These are phyloP conservation scores for Heterodera carotae DNA, from an alignment of 1,140 invertebrate species.

Conservation along the genomic window DNA sequence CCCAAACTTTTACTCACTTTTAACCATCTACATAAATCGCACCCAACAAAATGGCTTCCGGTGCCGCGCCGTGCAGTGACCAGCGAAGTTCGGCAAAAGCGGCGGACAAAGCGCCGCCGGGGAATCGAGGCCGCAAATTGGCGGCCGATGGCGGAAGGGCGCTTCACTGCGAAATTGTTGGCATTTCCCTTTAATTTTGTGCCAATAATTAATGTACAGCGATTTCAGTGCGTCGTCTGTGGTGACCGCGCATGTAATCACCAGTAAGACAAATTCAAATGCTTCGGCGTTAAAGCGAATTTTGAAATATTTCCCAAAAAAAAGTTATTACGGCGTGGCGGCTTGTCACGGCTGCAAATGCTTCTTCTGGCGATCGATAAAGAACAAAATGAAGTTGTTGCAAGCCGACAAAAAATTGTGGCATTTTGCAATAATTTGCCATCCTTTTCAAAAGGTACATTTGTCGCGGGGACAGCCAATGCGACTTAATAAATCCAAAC, in stretches of 20 bases:
- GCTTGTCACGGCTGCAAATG: slow-evolving; percentile 90
- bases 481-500: slow-evolving; percentile 69
- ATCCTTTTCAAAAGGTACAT: slow-evolving; percentile 34
- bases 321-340: slow-evolving; percentile 79
- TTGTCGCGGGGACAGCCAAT: slow-evolving; percentile 36
- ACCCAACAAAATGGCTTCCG: slow-evolving; percentile 31
- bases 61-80: slow-evolving; percentile 33
- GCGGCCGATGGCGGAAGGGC: neutral
- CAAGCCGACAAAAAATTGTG: neutral
- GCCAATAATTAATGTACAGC: neutral
- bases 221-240: slow-evolving; percentile 58
- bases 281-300: neutral
- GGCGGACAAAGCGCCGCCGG: slow-evolving; percentile 24
- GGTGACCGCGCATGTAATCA: slow-evolving; percentile 60
- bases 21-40: neutral
- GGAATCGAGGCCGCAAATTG: slow-evolving; percentile 12
- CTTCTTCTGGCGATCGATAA: slow-evolving; percentile 82
- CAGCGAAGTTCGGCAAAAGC: slow-evolving; percentile 26
- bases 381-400: slow-evolving; percentile 40
- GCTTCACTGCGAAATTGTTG: slow-evolving; percentile 26
- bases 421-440: neutral
- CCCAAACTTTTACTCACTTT: too few relatives aligned
- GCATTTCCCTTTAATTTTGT: neutral
- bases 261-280: slow-evolving; percentile 39
- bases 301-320: neutral